Evolutionary conservation across 2,888 invertebrate genomes (phyloP).

Genomic region (Eristalis arbustorum): DNA sequence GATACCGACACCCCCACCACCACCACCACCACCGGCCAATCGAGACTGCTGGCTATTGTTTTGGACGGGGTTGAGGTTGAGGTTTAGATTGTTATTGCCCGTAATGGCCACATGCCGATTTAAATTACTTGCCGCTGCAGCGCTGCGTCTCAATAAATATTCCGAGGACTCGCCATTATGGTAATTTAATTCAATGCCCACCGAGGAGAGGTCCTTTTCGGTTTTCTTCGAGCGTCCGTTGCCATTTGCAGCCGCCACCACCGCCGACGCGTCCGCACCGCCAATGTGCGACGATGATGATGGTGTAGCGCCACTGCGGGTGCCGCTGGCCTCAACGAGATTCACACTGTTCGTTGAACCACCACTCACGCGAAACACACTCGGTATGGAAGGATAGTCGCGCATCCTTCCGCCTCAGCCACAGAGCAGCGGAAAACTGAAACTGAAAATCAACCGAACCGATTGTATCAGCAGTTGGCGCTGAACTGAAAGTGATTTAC

Average conservation of each 20-base stretch:
- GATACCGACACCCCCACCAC: neutral
- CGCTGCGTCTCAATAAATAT: conserved; percentile 60
- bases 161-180: conserved; percentile 66
- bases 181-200: conserved; percentile 74
- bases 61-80: conserved; percentile 62
- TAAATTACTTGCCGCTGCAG: conserved; percentile 45
- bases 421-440: neutral
- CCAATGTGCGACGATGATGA: conserved; percentile 23
- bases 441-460: conserved; percentile 34
- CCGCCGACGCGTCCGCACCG: neutral
- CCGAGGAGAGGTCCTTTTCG: conserved; percentile 63
- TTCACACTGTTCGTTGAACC: conserved; percentile 77
- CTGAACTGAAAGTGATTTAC: conserved; percentile 64
- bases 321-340: conserved; percentile 68
- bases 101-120: conserved; percentile 67
- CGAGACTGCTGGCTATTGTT: conserved; percentile 74
- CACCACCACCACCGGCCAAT: conserved; percentile 73
- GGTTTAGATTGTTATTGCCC: conserved; percentile 64
- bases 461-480: conserved; percentile 66
- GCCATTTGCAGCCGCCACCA: neutral
- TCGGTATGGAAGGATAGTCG: conserved; percentile 78
- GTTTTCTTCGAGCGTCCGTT: conserved; percentile 52
- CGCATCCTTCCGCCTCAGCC: conserved; percentile 73
- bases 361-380: conserved; percentile 77
- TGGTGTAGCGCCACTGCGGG: conserved; percentile 29